phyloP scores from a whole-genome alignment of 2,113 vertebrate species.

The Protobothrops flavoviridis region DNA sequence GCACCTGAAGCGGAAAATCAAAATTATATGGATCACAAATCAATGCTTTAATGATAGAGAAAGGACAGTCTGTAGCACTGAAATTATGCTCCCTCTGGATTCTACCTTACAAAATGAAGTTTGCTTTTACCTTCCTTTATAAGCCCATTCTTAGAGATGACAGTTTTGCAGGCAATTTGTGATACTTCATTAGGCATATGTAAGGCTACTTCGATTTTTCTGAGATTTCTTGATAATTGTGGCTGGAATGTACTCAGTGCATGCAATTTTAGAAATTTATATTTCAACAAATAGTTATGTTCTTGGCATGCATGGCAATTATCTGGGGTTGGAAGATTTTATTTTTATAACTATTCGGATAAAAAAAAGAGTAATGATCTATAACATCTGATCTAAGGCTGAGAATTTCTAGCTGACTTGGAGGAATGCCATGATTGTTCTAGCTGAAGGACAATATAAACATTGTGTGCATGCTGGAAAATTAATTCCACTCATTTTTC shows the following conservation, averaged over 20 bases:
- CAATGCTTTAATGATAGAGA: neutral
- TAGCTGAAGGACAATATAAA: neutral
- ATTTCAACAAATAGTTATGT: neutral
- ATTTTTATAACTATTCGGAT: neutral
- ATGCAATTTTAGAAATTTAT: neutral
- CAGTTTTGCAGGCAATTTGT: neutral
- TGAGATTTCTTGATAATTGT: neutral
- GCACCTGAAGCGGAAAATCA: neutral
- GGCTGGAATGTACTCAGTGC: neutral
- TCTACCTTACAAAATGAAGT: neutral
- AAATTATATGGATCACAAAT: neutral
- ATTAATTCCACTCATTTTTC: neutral
- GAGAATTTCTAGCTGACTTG: neutral
- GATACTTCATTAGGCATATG: conserved; percentile 1
- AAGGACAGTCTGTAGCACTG: neutral
- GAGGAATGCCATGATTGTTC: neutral
- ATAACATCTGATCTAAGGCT: neutral
- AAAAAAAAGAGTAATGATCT: neutral
- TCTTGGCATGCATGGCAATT: neutral
- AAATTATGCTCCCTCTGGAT: neutral
- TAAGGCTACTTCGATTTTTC: conserved; percentile 1
- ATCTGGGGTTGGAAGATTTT: neutral
- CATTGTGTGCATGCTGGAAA: neutral
- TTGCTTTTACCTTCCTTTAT: neutral
- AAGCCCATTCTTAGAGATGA: neutral